These are phyloP conservation scores for Chironomus striatipennis DNA, from an alignment of 1,140 invertebrate genomes.

Conservation along the genomic window DNA sequence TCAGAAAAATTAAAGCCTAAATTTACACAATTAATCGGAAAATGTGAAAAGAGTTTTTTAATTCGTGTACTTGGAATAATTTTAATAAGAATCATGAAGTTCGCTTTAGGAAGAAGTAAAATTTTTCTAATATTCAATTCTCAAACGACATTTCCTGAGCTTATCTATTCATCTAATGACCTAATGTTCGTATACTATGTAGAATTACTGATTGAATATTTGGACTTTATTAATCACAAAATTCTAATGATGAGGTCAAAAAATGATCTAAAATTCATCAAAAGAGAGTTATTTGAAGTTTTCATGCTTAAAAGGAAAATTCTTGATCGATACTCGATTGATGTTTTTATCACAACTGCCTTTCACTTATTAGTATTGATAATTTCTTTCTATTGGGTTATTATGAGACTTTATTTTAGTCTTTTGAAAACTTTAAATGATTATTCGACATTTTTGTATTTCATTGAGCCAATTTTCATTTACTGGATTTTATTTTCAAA, in stretches of 20 bases:
- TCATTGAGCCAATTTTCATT: not conserved
- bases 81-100: not conserved
- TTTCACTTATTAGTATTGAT: not conserved
- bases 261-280: not conserved
- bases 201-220: not conserved
- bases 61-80: not conserved
- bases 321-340: not conserved
- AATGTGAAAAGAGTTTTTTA: not conserved
- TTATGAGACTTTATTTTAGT: not conserved
- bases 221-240: not conserved
- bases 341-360: not conserved
- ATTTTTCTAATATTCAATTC: not conserved
- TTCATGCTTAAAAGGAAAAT: not conserved
- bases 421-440: not conserved
- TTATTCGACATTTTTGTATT: not conserved
- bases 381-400: not conserved
- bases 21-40: not conserved
- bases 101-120: not conserved
- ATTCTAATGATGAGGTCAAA: not conserved
- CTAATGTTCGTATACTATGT: not conserved
- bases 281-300: not conserved
- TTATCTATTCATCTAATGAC: not conserved
- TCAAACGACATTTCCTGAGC: not conserved
- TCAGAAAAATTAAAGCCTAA: not conserved
- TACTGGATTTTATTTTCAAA: not conserved